phyloP scores from a whole-genome alignment of 2,113 vertebrate genomes.

The Macrotis lagotis region DNA sequence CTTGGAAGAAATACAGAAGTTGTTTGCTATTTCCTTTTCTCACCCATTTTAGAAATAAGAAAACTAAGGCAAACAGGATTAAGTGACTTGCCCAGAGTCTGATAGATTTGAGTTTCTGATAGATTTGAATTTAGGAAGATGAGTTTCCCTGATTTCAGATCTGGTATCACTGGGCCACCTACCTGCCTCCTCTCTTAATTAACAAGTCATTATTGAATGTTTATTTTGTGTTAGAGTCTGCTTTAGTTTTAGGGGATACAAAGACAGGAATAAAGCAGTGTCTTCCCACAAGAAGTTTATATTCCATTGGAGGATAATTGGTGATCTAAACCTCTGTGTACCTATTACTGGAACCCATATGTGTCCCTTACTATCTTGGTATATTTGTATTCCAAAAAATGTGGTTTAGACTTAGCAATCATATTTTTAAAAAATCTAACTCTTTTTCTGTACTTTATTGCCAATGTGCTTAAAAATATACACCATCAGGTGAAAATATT shows the following conservation, averaged over 20 bases:
- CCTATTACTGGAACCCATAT: background rate
- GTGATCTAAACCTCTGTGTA: background rate
- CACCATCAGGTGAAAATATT: background rate
- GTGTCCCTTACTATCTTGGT: background rate
- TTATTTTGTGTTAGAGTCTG: background rate
- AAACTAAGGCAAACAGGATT: background rate
- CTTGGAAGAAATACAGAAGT: too few species aligned
- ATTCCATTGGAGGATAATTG: background rate
- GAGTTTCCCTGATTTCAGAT: background rate
- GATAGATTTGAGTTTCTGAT: background rate
- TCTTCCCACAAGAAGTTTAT: background rate
- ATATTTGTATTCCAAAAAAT: background rate
- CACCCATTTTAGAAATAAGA: background rate
- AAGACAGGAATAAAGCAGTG: background rate
- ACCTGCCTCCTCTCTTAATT: background rate
- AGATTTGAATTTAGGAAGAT: background rate
- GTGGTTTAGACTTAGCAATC: background rate
- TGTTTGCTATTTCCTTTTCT: too few species aligned
- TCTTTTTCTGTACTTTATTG: background rate
- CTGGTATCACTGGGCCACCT: background rate
- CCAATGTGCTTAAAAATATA: background rate
- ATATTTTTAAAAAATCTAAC: background rate
- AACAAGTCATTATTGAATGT: background rate
- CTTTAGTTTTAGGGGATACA: background rate
- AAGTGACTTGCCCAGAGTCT: background rate